Evolutionary conservation across 2,888 invertebrate species (phyloP), one percentile per base, ranked within the genome.

Genomic region (Ochropleura leucogaster): DNA sequence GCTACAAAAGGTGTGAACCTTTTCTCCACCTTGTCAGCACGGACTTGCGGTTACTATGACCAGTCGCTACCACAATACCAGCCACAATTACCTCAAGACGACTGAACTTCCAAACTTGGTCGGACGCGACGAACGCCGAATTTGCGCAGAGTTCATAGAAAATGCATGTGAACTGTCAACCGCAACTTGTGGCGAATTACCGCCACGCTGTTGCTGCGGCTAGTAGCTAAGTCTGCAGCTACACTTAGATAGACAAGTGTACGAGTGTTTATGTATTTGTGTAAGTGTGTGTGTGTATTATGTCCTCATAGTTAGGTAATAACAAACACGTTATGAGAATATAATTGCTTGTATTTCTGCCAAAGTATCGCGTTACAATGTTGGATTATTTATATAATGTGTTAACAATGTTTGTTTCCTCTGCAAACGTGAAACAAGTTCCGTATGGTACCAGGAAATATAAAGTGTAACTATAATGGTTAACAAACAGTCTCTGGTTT

Each of bases 321-420:
- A 85, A 78, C 79, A 83, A 85, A 85, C 86, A 85, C 72, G 65
- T 79, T 72, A 79, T 59, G 79, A 74, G 72, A 62, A 79, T 67
- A 79, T 85, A 83, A 79, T 85, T 83, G 84, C 72, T 65, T 85
- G 68, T 72, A 70, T 73, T 82, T 85, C 68, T 79, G 79, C 74
- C 69, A 79, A 85, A 74, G 74, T 85, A 83, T 83, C 74, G 42
- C 72, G 68, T 85, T 78, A 79, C 62, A 77, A 53, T 64, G 68
- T 72, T 69, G 68, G 80, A 73, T 57, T 81, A 82, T 71, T 74
- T 82, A 68, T 66, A 30, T 74, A 72, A 82, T 85, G 62, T 74
- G 62, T 59, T 72, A 83, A 73, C 71, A 74, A 76, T 62, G 68
- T 68, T 68, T 79, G 73, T 75, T 79, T 83, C 69, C 72, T 62